Percentiles rank a stretch among this genome's conserved stretches.
phyloP scores from a whole-genome alignment of 2,888 invertebrate species.

The Vesta saturnalis region DNA sequence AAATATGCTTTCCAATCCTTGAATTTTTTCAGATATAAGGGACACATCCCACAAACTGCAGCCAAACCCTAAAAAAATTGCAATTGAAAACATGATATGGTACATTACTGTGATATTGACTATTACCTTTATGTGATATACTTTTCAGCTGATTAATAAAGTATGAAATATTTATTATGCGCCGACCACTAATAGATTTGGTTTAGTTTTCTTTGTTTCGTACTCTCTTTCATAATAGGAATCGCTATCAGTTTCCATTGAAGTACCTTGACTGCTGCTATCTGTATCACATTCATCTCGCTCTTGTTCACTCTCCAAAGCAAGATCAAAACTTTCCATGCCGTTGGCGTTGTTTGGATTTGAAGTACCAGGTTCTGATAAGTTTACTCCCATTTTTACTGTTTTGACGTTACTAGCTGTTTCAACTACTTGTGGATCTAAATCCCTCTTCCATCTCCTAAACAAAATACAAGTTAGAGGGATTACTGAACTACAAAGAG shows the following conservation, averaged over 20 bases:
- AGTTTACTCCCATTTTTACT: too few species aligned
- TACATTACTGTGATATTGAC: background rate
- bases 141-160: slow-evolving; percentile 9
- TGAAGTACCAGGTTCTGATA: too few species aligned
- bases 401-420: too few species aligned
- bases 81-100: background rate
- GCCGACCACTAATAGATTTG: background rate
- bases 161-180: background rate
- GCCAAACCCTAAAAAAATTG: background rate
- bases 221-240: background rate
- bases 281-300: too few species aligned
- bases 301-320: too few species aligned
- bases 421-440: background rate
- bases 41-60: slow-evolving; percentile 1
- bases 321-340: too few species aligned
- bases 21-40: background rate
- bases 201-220: background rate
- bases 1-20: slow-evolving; percentile 2
- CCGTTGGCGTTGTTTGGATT: too few species aligned
- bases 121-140: slow-evolving; percentile 2
- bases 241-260: background rate
- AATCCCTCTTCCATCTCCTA: background rate
- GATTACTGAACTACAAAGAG: background rate
- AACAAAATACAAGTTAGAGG: background rate
- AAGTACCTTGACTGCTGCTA: too few species aligned